These are phyloP conservation scores for Trinorchestia longiramus DNA, from an alignment of 1,140 invertebrate genomes.

Conservation along the genomic window DNA sequence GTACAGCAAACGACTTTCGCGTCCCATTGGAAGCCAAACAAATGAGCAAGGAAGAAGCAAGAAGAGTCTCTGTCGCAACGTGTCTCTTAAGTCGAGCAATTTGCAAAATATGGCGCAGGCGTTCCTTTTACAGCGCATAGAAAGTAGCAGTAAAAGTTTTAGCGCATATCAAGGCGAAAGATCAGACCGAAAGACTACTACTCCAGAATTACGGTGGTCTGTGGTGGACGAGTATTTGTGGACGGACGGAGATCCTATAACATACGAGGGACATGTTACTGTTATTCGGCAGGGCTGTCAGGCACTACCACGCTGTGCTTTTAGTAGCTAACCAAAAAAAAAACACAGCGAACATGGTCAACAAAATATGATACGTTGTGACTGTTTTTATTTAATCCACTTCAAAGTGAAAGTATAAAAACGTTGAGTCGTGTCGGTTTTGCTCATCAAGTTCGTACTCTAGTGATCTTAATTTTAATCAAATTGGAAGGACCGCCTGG, in stretches of 20 bases:
- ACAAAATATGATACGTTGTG: not conserved
- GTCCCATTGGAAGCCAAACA: not conserved
- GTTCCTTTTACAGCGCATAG: slow-evolving; percentile 33
- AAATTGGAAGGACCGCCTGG: too few species aligned
- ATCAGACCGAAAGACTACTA: not conserved
- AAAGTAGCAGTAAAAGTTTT: slow-evolving; percentile 22
- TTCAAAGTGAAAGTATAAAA: not conserved
- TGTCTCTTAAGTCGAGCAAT: slow-evolving; percentile 8
- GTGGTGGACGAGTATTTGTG: not conserved
- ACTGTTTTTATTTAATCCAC: not conserved
- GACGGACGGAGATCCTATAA: not conserved
- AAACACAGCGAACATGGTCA: not conserved
- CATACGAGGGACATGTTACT: not conserved
- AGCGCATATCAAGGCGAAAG: slow-evolving; percentile 11
- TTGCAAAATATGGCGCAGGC: slow-evolving; percentile 9
- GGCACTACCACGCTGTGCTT: not conserved
- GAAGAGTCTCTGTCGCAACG: not conserved
- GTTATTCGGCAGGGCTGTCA: not conserved
- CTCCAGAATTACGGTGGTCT: not conserved
- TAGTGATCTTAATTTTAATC: too few species aligned
- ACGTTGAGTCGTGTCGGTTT: not conserved
- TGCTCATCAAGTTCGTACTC: too few species aligned
- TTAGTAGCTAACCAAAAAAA: not conserved
- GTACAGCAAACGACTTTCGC: not conserved
- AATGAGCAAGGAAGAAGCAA: not conserved